These are phyloP conservation scores for Drosophila bifasciata DNA, from an alignment of 1,140 invertebrate genomes.

Conservation along the genomic window DNA sequence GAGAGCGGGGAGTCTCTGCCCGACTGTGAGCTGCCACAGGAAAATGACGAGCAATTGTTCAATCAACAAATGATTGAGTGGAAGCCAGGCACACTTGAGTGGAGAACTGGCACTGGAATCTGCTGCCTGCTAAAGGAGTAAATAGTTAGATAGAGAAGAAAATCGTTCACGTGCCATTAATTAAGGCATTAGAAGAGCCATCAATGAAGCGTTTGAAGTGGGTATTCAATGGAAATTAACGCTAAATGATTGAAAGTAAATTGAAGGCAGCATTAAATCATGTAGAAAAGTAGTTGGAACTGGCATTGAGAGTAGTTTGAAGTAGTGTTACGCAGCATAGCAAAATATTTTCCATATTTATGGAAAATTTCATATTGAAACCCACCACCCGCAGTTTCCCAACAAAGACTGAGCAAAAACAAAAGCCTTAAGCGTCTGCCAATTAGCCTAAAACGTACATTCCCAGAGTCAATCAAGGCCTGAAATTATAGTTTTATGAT, in stretches of 20 bases:
- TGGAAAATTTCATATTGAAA: no score
- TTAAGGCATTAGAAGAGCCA: conserved; percentile 34
- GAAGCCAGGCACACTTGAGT: conserved; percentile 30
- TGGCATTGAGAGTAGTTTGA: no score
- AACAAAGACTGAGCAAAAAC: no score
- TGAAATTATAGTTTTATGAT: conserved; percentile 74
- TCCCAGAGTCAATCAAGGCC: conserved; percentile 39
- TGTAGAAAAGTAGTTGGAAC: no score
- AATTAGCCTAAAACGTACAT: conserved; percentile 55
- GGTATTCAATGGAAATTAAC: no score
- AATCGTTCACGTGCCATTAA: conserved; percentile 41
- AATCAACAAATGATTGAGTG: conserved; percentile 47
- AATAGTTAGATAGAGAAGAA: neutral
- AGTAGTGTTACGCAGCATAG: no score
- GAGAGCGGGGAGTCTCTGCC: conserved; percentile 1
- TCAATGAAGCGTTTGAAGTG: no score
- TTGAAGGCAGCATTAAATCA: no score
- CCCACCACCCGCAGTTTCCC: neutral
- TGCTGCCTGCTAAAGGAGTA: neutral
- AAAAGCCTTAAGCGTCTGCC: conserved; percentile 13
- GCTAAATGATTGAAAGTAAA: no score
- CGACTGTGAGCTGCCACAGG: conserved; percentile 7
- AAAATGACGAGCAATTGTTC: conserved; percentile 38
- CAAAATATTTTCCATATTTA: no score
- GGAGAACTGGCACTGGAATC: conserved; percentile 9